Base-by-base conservation (phyloP, 2,888 invertebrate genomes). In the Drosophila kokeensis region DNA sequence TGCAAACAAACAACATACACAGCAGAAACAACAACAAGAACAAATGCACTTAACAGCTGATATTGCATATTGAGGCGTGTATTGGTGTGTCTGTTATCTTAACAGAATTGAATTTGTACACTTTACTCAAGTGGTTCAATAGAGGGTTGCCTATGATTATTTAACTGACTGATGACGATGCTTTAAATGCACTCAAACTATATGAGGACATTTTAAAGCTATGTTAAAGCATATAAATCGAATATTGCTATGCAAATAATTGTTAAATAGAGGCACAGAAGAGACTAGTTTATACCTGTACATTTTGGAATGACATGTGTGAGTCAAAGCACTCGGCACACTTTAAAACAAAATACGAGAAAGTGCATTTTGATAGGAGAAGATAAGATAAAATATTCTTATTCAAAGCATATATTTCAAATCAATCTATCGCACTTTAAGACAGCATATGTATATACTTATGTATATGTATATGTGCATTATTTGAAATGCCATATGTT, bases 61-160 rank as follows among this genome's bases (percentile, higher is more conserved):
- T 49, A 32, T 50, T 68, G 62, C 61, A 52, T 29, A 27, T 45
- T 4, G 11, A 27, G 7, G 11, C 36, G 29, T 30, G n/a, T n/a
- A n/a, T 29, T 53, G 45, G 34, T 29, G n/a, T 52, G 21, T 13
- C 38, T 42, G 36, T 69, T 65, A 69, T 79, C 69, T 29, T 29
- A 2, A 15, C 1, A 21, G 52, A 18, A 58, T 38, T 45, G 32
- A 21, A 27, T 10, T 42, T 40, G 21, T 6, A 34, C 24, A 62
- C 45, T 36, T 36, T 11, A 32, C 18, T 38, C 38, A 45, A 71
- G 6, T 13, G 29, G 10, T 21, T 18, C 36, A 48, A 8, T 11
- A 1, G 11, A 7, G 10, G 1, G 18, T 42, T 21, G 40, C 21
- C 5, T 62, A 61, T 75, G 60, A 34, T 36, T 69, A 34, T 59